These are phyloP conservation scores for Neogobius melanostomus DNA, from an alignment of 2,113 vertebrate species.

Conservation along the genomic window DNA sequence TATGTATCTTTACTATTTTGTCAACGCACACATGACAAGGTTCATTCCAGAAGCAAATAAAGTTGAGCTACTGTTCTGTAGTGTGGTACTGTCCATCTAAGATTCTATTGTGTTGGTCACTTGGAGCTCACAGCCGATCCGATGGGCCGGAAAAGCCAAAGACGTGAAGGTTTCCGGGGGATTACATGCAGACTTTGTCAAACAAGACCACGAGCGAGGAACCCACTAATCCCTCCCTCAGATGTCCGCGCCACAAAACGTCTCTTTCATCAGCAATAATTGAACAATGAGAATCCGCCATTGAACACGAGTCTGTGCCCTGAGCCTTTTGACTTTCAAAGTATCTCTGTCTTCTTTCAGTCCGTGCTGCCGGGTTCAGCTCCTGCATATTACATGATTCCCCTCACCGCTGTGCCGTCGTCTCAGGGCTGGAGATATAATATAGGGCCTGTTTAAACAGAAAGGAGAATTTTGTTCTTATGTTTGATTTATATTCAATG, in stretches of 20 bases:
- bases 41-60: too few species aligned
- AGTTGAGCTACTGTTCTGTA: background rate
- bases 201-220: conserved; percentile 63
- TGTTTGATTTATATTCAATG: background rate
- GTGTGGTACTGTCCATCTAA: conserved; percentile 10
- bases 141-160: conserved; percentile 41
- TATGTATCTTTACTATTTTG: too few species aligned
- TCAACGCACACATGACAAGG: too few species aligned
- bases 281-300: conserved; percentile 63
- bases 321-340: conserved; percentile 65
- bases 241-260: conserved; percentile 73
- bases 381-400: conserved; percentile 10
- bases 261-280: conserved; percentile 78
- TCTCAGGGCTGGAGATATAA: conserved; percentile 1
- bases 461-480: background rate
- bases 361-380: conserved; percentile 19
- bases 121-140: conserved; percentile 33
- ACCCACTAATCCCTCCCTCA: conserved; percentile 72
- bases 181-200: conserved; percentile 70
- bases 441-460: background rate
- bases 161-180: conserved; percentile 66
- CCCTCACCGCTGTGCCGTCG: background rate
- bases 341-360: conserved; percentile 27
- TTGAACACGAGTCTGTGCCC: conserved; percentile 51
- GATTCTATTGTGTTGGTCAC: conserved; percentile 16